Base-by-base conservation (phyloP, 2,888 invertebrate species). In the Orthosia gothica region DNA sequence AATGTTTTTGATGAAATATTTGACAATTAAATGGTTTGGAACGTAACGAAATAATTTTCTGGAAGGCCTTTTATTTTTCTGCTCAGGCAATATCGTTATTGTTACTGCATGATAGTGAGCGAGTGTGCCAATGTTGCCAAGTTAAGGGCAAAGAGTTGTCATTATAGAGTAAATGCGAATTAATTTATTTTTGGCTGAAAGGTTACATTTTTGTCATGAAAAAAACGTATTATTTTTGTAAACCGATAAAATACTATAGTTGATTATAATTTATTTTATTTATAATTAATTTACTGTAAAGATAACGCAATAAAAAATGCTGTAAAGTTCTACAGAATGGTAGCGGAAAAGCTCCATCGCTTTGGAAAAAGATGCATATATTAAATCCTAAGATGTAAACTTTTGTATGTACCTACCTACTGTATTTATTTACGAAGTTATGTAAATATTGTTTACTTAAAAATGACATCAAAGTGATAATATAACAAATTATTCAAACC, bases 381-480 rank as follows among this genome's bases (percentile, higher is more conserved):
- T 40, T 62, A 50, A 57, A 40, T 64, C 32, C n/a, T 75, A 78
- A 76, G 54, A 79, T 65, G 32, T 79, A 83, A 84, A 78, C 67
- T 87, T 85, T 84, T 83, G 45, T 79, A 87, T 77, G 61, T 80
- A 76, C 64, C 57, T 80, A 76, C 62, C 57, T 78, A 70, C 67
- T 67, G 66, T 83, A 70, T 81, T 81, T 75, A 81, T 77, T 79
- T 80, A 84, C 70, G 50, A 64, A 64, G 79, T 74, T 69, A 32
- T 88, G 87, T 89, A 89, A 83, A 87, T 88, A 86, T 73, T 81
- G 80, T 87, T 89, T 86, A 83, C 81, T 81, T 88, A 88, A 80
- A 73, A 85, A 87, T 80, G 81, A 88, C 84, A 89, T 88, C 88
- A 87, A 85, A 86, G 85, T 83, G 87, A 87, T 87, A 84, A 87